Evolutionary conservation across 1,140 invertebrate species (phyloP).

Genomic region (Drosophila gunungcola): DNA sequence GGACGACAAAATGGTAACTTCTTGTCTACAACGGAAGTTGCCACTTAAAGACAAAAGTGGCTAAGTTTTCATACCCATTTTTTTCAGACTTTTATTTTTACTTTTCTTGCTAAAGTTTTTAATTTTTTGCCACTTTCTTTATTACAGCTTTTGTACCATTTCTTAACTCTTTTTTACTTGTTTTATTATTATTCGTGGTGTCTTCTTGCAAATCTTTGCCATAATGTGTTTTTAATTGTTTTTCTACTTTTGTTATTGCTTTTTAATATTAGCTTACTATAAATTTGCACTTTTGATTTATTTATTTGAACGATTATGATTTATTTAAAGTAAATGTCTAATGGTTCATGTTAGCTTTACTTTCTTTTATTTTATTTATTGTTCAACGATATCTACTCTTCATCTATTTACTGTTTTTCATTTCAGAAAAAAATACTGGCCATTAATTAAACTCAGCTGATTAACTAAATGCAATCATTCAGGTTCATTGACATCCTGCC

Average conservation of each 20-base stretch:
- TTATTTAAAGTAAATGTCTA: no score
- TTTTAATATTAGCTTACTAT: no score
- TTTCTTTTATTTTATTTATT: no score
- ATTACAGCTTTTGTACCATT: neutral
- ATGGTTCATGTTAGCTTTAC: no score
- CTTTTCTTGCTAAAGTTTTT: neutral
- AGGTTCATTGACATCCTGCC: conserved; percentile 50
- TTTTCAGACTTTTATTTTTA: neutral
- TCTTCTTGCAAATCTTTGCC: neutral
- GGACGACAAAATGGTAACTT: conserved; percentile 44
- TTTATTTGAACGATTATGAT: no score
- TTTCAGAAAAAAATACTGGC: neutral
- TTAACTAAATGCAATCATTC: conserved; percentile 42
- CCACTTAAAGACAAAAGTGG: conserved; percentile 45
- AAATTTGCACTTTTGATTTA: no score
- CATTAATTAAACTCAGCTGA: conserved; percentile 32
- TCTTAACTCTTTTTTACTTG: neutral
- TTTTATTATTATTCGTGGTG: neutral
- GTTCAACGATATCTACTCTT: neutral
- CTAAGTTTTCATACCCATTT: conserved; percentile 3
- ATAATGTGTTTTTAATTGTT: neutral
- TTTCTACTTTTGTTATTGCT: no score
- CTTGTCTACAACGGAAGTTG: conserved; percentile 44
- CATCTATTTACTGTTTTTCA: neutral
- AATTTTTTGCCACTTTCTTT: neutral